Evolutionary conservation across 2,113 vertebrate species (phyloP), one percentile per base, ranked within the genome.

Genomic region (Thymallus thymallus): DNA sequence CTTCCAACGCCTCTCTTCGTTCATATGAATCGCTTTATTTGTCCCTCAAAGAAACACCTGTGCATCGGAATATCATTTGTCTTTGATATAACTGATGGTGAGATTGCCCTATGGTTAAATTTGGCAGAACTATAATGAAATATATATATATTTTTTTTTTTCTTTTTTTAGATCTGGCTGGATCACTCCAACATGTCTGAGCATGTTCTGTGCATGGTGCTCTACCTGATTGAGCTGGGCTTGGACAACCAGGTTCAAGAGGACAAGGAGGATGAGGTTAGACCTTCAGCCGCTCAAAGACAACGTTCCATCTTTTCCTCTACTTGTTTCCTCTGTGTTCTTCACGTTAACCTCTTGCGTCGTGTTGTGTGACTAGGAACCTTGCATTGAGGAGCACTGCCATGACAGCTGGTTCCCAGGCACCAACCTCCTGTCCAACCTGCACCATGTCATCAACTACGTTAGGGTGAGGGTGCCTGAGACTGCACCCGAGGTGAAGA

Each of bases 341-440:
- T 41, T 41, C 35, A 41, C 35, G 10, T 41, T 41, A 12, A 10
- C 35, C 9, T 9, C 35, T 9, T 46, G 13, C 26, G 6, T 64
- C 67, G 0, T 76, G 3, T 26, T 23, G 6, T 7, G 35, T 41
- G 35, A 3, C 30, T 78, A 97, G 98, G 94, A 95, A 78, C 92
- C 94, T 65, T 89, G 92, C 85, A 96, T 95, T 74, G 96, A 96
- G 78, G 96, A 99, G 82, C 96, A 94, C 72, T 99, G 97, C 87
- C 96, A 98, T 6, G 97, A 99, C 83, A 99, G 97, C 85, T 99
- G 98, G 98, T 99, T 99, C 86, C 97, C 97, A 23, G 96, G 96
- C 61, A 98, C 94, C 90, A 97, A 95, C 76, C 93, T 99, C 81
- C 92, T 98, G 78, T 96, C 95, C 35, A 99, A 99, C 81, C 95